These are phyloP conservation scores for Philopedon plagiatum DNA, from an alignment of 2,888 invertebrate species.

Conservation along the genomic window DNA sequence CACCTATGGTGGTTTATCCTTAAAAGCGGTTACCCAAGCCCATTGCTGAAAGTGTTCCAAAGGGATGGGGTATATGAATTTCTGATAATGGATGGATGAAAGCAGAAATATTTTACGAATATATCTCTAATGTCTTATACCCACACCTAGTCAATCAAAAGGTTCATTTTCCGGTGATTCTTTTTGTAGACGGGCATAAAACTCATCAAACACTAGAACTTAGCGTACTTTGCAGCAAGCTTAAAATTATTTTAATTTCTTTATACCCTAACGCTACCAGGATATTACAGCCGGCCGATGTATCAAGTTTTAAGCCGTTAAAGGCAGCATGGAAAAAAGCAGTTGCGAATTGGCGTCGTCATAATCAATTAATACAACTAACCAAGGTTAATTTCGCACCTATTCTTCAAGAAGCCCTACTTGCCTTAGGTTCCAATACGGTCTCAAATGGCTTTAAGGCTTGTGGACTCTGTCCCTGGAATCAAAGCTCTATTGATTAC, in stretches of 20 bases:
- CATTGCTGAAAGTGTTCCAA: conserved; percentile 26
- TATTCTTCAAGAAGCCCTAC: conserved; percentile 23
- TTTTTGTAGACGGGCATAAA: conserved; percentile 62
- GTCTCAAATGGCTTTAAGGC: conserved; percentile 49
- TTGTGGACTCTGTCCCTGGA: conserved; percentile 50
- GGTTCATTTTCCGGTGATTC: conserved; percentile 58
- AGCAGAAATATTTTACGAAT: conserved; percentile 62
- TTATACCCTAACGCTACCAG: conserved; percentile 51
- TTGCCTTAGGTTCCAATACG: not conserved
- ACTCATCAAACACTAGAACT: conserved; percentile 30
- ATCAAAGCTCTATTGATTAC: conserved; percentile 46
- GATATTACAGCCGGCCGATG: conserved; percentile 31
- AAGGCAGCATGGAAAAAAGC: conserved; percentile 28
- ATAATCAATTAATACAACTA: conserved; percentile 20
- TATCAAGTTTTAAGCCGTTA: conserved; percentile 30
- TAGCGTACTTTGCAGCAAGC: conserved; percentile 31
- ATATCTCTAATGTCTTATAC: conserved; percentile 59
- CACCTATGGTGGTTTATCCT: conserved; percentile 39
- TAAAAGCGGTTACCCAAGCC: conserved; percentile 29
- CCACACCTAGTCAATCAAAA: conserved; percentile 58
- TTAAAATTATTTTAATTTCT: conserved; percentile 54
- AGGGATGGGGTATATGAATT: conserved; percentile 40
- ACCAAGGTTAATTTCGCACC: conserved; percentile 20
- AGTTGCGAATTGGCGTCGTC: conserved; percentile 11
- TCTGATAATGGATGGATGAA: conserved; percentile 49